These are phyloP conservation scores for Thalassophryne amazonica DNA, from an alignment of 2,797 vertebrate genomes.

Conservation along the genomic window DNA sequence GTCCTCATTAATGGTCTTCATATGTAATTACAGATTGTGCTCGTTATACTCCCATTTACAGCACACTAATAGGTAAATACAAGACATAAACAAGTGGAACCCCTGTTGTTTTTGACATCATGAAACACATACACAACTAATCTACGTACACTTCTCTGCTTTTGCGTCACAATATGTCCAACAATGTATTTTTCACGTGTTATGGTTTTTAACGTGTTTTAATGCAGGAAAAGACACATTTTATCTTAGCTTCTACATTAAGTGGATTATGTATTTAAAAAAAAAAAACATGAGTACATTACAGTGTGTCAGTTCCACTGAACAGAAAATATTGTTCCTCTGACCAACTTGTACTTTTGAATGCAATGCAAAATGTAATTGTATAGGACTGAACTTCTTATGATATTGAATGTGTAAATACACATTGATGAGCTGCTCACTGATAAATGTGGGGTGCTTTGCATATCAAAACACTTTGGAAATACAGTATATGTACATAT, in stretches of 20 bases:
- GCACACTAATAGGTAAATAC: slow-evolving; percentile 20
- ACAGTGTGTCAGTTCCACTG: slow-evolving; percentile 63
- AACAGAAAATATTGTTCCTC: slow-evolving; percentile 49
- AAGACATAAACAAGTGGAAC: slow-evolving; percentile 21
- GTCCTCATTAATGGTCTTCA: slow-evolving; percentile 13
- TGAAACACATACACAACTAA: slow-evolving; percentile 31
- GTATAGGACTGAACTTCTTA: slow-evolving; percentile 16
- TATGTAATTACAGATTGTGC: slow-evolving; percentile 6
- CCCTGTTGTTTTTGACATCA: slow-evolving; percentile 13
- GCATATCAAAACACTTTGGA: slow-evolving; percentile 55
- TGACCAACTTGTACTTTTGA: slow-evolving; percentile 48
- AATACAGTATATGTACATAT: slow-evolving; percentile 64
- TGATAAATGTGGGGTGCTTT: slow-evolving; percentile 43
- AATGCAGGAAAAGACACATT: slow-evolving; percentile 48
- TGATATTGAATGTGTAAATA: slow-evolving; percentile 65
- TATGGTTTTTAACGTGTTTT: slow-evolving; percentile 33
- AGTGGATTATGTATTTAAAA: slow-evolving; percentile 27
- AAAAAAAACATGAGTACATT: slow-evolving; percentile 13
- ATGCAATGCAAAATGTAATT: slow-evolving; percentile 26
- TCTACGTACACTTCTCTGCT: slow-evolving; percentile 35
- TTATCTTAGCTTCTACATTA: slow-evolving; percentile 16
- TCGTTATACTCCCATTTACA: slow-evolving; percentile 34
- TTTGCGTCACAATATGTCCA: too few relatives aligned
- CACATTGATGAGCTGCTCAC: slow-evolving; percentile 32
- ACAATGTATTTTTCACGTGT: slow-evolving; percentile 27